Evolutionary conservation across 2,888 invertebrate genomes (phyloP), one percentile per base, ranked within the genome.

Genomic region (Pelosia muscerda): DNA sequence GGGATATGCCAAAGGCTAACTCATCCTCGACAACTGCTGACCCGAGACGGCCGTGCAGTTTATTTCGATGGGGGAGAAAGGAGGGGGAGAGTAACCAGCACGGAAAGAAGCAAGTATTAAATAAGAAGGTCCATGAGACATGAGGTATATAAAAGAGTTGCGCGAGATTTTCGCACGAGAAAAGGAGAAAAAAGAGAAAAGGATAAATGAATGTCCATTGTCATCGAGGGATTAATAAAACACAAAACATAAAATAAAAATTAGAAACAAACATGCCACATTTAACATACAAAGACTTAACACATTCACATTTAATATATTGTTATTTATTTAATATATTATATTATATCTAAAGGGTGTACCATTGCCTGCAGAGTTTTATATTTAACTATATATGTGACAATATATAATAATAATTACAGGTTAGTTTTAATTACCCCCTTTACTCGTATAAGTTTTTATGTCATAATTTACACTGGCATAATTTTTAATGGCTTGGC

Each of bases 261-360:
- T 78, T 75, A 75, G 73, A 81, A 83, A 81, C 71, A 74, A 65
- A 77, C 87, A 89, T 85, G 85, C 85, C 75, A 83, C 72, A 78
- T 68, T 74, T 73, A 81, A 79, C 76, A 85, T 81, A 88, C 83
- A 86, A 86, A 87, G 82, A 87, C 88, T 86, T 84, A 81, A 87
- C 87, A 88, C 87, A 88, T 89, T 88, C 88, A 89, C 88, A 55
- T 55, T 23, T 31, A 34, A 61, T n/a, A 28, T 26, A n/a, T 31
- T 31, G 11, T 26, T 38, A n/a, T 63, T 5, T 25, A 22, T 61
- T n/a, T 26, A 61, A 34, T 9, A 42, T 11, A n/a, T 61, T 9
- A 42, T 11, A n/a, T 61, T 54, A 23, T 13, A 13, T 53, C 13
- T 53, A 28, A 22, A 26, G 15, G n/a, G 3, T 60, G 60, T 26